These are phyloP conservation scores for Dorcus hopei DNA, from an alignment of 2,888 invertebrate genomes.

Conservation along the genomic window DNA sequence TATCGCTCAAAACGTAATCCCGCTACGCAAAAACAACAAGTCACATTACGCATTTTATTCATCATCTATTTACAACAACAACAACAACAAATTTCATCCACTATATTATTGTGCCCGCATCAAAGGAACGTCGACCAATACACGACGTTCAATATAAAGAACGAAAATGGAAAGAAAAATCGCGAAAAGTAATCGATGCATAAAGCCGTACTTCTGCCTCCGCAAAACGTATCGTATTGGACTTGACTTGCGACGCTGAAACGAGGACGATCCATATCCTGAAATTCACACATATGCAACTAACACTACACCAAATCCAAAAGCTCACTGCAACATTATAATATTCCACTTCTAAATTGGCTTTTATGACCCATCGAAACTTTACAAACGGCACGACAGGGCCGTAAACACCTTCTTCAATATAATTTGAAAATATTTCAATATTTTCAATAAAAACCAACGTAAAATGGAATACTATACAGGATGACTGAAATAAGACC, in stretches of 20 bases:
- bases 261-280: conserved; percentile 59
- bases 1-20: conserved; percentile 4
- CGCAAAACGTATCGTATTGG: conserved; percentile 82
- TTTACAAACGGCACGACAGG: too few species aligned
- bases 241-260: conserved; percentile 59
- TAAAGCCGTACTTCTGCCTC: conserved; percentile 73
- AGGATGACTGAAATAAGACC: too few species aligned
- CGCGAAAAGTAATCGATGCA: conserved; percentile 85
- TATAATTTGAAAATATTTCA: too few species aligned
- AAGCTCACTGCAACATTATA: too few species aligned
- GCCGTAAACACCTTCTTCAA: too few species aligned
- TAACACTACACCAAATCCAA: too few species aligned
- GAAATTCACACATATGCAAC: conserved; percentile 26
- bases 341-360: too few species aligned
- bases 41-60: neutral
- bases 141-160: conserved; percentile 83
- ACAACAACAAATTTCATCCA: neutral
- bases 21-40: neutral
- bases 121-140: conserved; percentile 83
- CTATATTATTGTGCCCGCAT: conserved; percentile 6
- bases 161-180: conserved; percentile 87
- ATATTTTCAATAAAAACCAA: too few species aligned
- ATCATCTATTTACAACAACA: neutral
- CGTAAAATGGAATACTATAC: too few species aligned
- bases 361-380: too few species aligned